Conservation (phyloP, 2,113 vertebrate genomes). For the Camarhynchus parvulus region DNA sequence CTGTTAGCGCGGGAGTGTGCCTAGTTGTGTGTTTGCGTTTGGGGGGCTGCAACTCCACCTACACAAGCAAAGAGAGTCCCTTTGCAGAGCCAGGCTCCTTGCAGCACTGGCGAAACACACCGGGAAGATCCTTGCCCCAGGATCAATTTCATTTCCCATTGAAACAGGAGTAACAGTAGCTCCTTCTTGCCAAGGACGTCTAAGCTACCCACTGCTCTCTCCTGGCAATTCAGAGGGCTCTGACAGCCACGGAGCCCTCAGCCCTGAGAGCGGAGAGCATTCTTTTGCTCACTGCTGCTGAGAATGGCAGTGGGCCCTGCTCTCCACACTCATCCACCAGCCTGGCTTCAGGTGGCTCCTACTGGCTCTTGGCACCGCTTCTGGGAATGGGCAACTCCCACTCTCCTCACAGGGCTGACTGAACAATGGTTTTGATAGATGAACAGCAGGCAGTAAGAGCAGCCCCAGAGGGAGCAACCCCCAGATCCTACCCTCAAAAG, state of each 20-base stretch:
- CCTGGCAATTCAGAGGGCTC: neutral
- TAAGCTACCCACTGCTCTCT: neutral
- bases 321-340: neutral
- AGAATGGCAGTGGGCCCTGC: neutral
- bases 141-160: neutral
- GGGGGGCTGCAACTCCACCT: neutral
- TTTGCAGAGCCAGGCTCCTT: neutral
- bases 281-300: neutral
- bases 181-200: neutral
- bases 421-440: neutral
- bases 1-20: neutral
- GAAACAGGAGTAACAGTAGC: neutral
- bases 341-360: neutral
- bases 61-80: neutral
- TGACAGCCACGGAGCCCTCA: neutral
- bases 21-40: neutral
- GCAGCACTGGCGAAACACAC: neutral
- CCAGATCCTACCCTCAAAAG: accelerated
- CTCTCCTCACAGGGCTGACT: neutral
- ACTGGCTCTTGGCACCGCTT: neutral
- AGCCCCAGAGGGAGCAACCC: neutral
- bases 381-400: neutral
- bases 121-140: neutral
- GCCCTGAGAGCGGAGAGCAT: neutral
- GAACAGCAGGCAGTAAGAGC: neutral